Evolutionary conservation across 2,113 vertebrate genomes (phyloP).

Genomic region (Orientallactaga bullata): DNA sequence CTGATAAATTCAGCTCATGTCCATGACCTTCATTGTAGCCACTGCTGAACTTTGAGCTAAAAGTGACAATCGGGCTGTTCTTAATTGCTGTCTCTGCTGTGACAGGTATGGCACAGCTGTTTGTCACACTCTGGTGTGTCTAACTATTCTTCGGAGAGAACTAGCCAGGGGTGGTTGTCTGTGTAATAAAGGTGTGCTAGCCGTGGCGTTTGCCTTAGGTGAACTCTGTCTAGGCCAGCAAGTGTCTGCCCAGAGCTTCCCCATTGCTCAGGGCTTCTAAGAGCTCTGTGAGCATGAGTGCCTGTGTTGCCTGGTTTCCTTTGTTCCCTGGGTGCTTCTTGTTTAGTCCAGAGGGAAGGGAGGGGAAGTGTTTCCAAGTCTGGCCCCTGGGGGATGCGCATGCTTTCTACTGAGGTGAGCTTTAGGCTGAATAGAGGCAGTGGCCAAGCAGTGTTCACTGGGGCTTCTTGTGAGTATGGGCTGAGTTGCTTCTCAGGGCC

Average conservation of each 20-base stretch:
- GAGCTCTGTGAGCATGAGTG: not conserved
- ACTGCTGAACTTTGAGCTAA: not conserved
- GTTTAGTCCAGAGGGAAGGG: constrained; percentile 3
- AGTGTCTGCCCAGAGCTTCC: not conserved
- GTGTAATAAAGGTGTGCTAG: not conserved
- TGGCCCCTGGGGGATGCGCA: constrained; percentile 1
- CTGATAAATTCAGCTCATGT: not conserved
- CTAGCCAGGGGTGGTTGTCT: not conserved
- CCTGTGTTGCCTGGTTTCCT: constrained; percentile 40
- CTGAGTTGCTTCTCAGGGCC: not conserved
- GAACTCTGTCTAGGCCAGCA: not conserved
- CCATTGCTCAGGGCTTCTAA: not conserved
- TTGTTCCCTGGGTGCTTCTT: constrained; percentile 62
- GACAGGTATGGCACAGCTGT: not conserved
- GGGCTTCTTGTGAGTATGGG: not conserved
- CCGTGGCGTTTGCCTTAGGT: constrained; percentile 4
- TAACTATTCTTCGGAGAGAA: constrained; percentile 1
- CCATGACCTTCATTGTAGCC: not conserved
- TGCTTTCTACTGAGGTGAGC: not conserved
- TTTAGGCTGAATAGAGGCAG: not conserved
- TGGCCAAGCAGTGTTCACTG: not conserved
- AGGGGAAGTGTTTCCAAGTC: constrained; percentile 6
- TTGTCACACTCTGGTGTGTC: not conserved
- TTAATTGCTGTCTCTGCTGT: not conserved
- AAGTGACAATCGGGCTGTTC: not conserved